Percentiles rank a stretch among this genome's conserved stretches.
Conservation (phyloP, 2,888 invertebrate genomes). For the Ophion obscuratus region DNA sequence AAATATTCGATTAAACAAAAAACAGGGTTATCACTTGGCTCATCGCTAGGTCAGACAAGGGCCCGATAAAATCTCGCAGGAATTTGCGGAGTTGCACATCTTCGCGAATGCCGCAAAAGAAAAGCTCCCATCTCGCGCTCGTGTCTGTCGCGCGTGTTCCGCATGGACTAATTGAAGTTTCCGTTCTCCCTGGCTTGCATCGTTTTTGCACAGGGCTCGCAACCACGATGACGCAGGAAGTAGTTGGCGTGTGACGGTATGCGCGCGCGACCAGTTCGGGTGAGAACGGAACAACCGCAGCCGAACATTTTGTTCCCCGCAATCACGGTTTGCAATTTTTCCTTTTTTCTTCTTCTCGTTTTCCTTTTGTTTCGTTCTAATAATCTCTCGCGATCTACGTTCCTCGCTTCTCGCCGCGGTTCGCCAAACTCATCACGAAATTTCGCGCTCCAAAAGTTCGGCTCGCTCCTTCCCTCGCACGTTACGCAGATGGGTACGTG, state of each 20-base stretch:
- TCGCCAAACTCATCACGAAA: slow-evolving; percentile 28
- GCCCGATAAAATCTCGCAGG: slow-evolving; percentile 33
- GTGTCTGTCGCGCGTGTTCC: slow-evolving; percentile 28
- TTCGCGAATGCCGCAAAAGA: slow-evolving; percentile 18
- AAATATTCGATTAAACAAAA: too few relatives aligned
- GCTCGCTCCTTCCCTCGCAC: slow-evolving; percentile 15
- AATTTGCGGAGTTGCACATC: slow-evolving; percentile 10
- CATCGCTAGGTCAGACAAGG: slow-evolving; percentile 9
- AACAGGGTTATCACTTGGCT: not conserved
- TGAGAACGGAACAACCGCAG: slow-evolving; percentile 27
- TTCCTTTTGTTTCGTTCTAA: not conserved
- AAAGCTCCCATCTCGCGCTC: slow-evolving; percentile 25
- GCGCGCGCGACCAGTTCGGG: not conserved
- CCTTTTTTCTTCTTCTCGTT: slow-evolving; percentile 2
- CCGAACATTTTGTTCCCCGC: slow-evolving; percentile 33
- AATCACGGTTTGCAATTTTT: slow-evolving; percentile 18
- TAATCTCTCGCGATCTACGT: slow-evolving; percentile 14
- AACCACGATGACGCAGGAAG: slow-evolving; percentile 15
- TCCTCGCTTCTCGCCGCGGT: not conserved
- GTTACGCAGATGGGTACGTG: not conserved
- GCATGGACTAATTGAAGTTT: slow-evolving; percentile 56
- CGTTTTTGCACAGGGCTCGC: slow-evolving; percentile 18
- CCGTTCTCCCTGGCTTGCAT: slow-evolving; percentile 46
- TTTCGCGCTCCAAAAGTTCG: slow-evolving; percentile 28
- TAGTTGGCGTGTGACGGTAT: slow-evolving; percentile 24